Evolutionary conservation across 1,140 invertebrate genomes (phyloP), one percentile per base, ranked within the genome.

Genomic region (Trissolcus basalis): DNA sequence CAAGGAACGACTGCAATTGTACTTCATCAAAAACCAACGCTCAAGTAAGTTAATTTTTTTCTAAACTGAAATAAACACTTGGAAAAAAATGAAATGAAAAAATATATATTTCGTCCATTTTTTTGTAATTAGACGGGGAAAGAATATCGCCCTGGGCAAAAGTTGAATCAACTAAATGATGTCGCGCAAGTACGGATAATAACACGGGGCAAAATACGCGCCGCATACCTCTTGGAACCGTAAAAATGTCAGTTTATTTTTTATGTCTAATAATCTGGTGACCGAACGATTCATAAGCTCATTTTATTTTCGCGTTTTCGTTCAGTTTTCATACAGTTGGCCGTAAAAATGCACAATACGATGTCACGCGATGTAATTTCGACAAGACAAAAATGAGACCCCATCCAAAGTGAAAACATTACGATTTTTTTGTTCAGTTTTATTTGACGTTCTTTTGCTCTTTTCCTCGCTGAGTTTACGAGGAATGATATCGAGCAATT

Each of bases 21-120:
- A 98, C 90, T 99, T 99, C 90, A 97, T 99, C 88, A 98, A 98
- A 90, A 99, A 99, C 90, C 97, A 98, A 91, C 93, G 96, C 90
- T 98, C 97, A 88, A 99, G 97, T 99, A 91, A 97, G 96, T 96
- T 88, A 77, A 80, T 75, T 80, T 83, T 58, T 5, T 39, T 3
- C 1, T 9, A 39, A 39, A 39, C 9, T 14, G 11, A 12, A 1
- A 14, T 45, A 27, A 27, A 6, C 19, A 6, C 19, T 6, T 6
- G 19, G 3, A 39, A 39, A 39, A 39, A 4, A 39, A 11, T 39
- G n/a, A n/a, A n/a, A n/a, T n/a, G n/a, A n/a, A n/a, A n/a, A n/a
- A n/a, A n/a, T n/a, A n/a, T n/a, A n/a, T 39, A 14, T 45, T 13
- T 45, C 6, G 11, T n/a, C 13, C 0, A 8, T 45, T 6, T n/a